phyloP scores from a whole-genome alignment of 1,140 invertebrate genomes.

The Amyelois transitella region DNA sequence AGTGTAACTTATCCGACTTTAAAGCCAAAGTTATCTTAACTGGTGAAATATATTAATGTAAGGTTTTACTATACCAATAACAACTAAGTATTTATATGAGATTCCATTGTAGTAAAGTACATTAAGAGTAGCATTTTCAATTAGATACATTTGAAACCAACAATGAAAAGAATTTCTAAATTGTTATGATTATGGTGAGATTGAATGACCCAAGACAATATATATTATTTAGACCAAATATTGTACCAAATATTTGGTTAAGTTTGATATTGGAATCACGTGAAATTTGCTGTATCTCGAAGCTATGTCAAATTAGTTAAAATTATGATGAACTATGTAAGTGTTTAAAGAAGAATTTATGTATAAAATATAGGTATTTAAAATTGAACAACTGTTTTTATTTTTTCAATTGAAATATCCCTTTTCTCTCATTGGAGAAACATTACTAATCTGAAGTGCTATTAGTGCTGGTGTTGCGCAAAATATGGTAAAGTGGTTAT shows the following conservation, averaged over 20 bases:
- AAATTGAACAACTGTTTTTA: slow-evolving; percentile 10
- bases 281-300: slow-evolving; percentile 28
- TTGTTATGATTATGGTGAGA: slow-evolving; percentile 22
- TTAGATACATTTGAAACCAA: slow-evolving; percentile 9
- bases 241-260: slow-evolving; percentile 51
- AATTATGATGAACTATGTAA: slow-evolving; percentile 23
- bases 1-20: slow-evolving; percentile 16
- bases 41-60: slow-evolving; percentile 17
- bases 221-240: slow-evolving; percentile 48
- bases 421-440: background rate
- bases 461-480: no score
- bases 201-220: slow-evolving; percentile 39
- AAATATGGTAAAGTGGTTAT: no score
- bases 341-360: slow-evolving; percentile 53
- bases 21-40: slow-evolving; percentile 34
- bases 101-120: slow-evolving; percentile 12
- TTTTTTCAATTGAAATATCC: no score
- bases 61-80: slow-evolving; percentile 18
- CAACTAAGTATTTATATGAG: slow-evolving; percentile 5
- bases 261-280: background rate
- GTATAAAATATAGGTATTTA: slow-evolving; percentile 32
- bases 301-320: slow-evolving; percentile 40
- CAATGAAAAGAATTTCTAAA: slow-evolving; percentile 16
- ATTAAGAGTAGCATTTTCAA: slow-evolving; percentile 10
- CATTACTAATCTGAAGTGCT: no score